phyloP scores from a whole-genome alignment of 2,797 vertebrate genomes.

The Pitangus sulphuratus region DNA sequence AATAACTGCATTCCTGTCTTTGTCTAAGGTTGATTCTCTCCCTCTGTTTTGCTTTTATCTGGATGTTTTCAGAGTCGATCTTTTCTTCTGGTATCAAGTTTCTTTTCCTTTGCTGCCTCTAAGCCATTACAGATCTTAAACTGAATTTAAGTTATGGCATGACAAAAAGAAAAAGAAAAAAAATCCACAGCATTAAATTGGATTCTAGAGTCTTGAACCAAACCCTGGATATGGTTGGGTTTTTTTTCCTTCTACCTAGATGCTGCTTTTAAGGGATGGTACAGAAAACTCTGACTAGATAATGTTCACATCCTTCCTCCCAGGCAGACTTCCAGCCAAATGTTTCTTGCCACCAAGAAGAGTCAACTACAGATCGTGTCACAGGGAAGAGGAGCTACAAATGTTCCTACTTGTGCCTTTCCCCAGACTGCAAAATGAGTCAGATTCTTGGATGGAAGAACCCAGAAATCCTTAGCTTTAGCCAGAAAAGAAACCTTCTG shows the following conservation, averaged over 20 bases:
- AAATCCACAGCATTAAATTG: background rate
- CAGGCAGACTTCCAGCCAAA: background rate
- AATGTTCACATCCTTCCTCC: background rate
- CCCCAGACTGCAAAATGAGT: background rate
- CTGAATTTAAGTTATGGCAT: background rate
- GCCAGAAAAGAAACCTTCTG: background rate
- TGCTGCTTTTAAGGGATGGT: background rate
- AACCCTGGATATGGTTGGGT: background rate
- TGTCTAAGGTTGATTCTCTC: background rate
- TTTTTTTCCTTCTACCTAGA: background rate
- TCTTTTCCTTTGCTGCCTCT: background rate
- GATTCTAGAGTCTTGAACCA: background rate
- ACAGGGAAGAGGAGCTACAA: background rate
- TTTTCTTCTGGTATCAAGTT: background rate
- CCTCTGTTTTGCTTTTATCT: background rate
- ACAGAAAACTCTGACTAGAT: background rate
- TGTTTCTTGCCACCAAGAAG: background rate
- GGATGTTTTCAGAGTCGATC: background rate
- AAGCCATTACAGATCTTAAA: background rate
- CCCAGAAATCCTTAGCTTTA: background rate
- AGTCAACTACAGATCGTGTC: background rate
- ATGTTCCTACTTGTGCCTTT: background rate
- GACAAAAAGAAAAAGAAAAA: background rate
- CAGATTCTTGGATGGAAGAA: constrained; percentile 6
- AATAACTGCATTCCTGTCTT: constrained; percentile 12